phyloP scores from a whole-genome alignment of 2,888 invertebrate species.

The Patella caerulea region DNA sequence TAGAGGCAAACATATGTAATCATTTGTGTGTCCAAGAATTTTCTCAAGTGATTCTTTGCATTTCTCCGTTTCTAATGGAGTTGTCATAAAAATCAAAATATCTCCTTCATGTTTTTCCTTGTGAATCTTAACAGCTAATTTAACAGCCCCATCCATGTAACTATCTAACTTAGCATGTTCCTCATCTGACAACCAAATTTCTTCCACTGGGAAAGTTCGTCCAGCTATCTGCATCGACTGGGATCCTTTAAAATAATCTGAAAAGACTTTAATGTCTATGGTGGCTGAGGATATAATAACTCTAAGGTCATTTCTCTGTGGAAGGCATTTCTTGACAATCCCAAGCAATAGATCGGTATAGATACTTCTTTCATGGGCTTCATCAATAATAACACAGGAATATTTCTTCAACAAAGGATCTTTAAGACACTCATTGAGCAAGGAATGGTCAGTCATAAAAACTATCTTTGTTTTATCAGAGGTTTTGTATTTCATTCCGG shows the following conservation, averaged over 20 bases:
- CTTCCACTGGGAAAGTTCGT: constrained; percentile 68
- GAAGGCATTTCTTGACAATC: constrained; percentile 62
- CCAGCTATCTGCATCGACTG: constrained; percentile 66
- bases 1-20: constrained; percentile 52
- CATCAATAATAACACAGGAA: constrained; percentile 69
- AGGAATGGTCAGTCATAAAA: constrained; percentile 68
- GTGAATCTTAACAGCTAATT: constrained; percentile 62
- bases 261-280: constrained; percentile 66
- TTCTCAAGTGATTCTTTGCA: constrained; percentile 41
- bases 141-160: constrained; percentile 53
- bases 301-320: constrained; percentile 57
- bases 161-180: constrained; percentile 29
- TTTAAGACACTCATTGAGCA: constrained; percentile 66
- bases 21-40: constrained; percentile 22
- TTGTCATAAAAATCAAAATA: constrained; percentile 71
- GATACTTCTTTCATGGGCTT: constrained; percentile 71
- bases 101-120: constrained; percentile 57
- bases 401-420: constrained; percentile 53
- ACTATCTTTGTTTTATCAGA: constrained; percentile 56
- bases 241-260: constrained; percentile 60
- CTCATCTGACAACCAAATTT: constrained; percentile 47
- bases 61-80: constrained; percentile 65
- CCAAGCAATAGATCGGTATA: constrained; percentile 70
- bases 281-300: constrained; percentile 71
- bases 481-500: constrained; percentile 52